These are phyloP conservation scores for Ischnus inquisitorius DNA, from an alignment of 2,888 invertebrate genomes.

Conservation along the genomic window DNA sequence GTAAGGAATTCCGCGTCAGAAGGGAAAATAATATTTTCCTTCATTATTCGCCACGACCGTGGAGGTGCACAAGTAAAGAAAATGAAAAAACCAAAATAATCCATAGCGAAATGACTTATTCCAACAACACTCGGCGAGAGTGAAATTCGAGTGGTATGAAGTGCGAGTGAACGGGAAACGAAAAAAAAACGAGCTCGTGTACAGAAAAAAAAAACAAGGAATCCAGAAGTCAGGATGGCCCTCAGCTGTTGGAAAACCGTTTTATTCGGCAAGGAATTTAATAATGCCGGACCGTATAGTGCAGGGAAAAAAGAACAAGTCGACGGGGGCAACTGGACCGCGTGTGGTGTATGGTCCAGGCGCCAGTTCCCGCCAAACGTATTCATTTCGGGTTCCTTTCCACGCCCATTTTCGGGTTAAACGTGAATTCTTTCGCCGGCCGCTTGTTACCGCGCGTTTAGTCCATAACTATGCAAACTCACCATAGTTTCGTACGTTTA, in stretches of 20 bases:
- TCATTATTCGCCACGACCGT: no score
- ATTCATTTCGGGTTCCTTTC: constrained; percentile 51
- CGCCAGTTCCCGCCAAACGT: constrained; percentile 41
- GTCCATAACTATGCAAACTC: not conserved
- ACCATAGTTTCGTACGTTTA: not conserved
- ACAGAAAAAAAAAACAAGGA: constrained; percentile 14
- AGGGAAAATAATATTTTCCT: no score
- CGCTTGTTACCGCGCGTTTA: constrained; percentile 33
- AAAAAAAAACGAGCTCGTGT: not conserved
- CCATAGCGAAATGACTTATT: not conserved
- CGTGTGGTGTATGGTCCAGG: constrained; percentile 15
- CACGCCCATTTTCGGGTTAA: constrained; percentile 11
- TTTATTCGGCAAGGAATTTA: constrained; percentile 65
- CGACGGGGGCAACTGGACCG: constrained; percentile 22
- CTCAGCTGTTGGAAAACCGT: constrained; percentile 37
- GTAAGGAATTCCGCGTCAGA: no score
- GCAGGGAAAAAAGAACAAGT: constrained; percentile 22
- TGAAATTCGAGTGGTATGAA: constrained; percentile 32
- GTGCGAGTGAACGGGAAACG: constrained; percentile 19
- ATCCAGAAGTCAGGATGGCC: constrained; percentile 32
- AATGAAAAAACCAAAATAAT: not conserved
- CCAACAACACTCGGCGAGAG: constrained; percentile 9
- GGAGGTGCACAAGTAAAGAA: not conserved
- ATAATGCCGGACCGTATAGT: constrained; percentile 61
- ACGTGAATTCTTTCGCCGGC: constrained; percentile 44